These are phyloP conservation scores for Ploceus nigricollis DNA, from an alignment of 2,113 vertebrate genomes.

Conservation along the genomic window DNA sequence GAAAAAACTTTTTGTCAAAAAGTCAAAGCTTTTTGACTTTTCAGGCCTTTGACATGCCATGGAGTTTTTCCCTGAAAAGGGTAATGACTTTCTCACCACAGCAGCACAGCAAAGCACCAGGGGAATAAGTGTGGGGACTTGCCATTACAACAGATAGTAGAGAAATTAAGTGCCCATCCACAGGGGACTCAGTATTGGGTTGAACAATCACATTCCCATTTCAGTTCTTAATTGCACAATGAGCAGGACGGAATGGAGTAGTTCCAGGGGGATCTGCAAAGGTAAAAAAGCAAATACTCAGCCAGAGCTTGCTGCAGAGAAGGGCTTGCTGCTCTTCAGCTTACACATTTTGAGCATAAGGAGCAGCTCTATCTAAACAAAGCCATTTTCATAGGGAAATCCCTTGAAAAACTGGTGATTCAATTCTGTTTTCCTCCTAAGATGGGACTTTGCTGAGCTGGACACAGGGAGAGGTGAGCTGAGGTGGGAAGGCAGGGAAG, in stretches of 20 bases:
- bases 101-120: background rate
- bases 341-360: background rate
- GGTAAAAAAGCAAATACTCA: background rate
- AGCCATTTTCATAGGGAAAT: background rate
- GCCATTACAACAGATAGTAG: background rate
- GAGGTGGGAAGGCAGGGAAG: background rate
- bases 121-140: background rate
- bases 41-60: background rate
- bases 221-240: conserved; percentile 14
- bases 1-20: too few relatives aligned
- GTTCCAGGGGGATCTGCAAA: conserved; percentile 1
- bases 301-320: background rate
- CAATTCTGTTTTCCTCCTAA: background rate
- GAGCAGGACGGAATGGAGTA: background rate
- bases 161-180: background rate
- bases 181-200: background rate
- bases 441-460: background rate
- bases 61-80: background rate
- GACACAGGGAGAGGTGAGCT: background rate
- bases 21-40: conserved; percentile 11
- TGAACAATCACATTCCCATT: background rate
- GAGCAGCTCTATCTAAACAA: background rate
- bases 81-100: background rate
- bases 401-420: background rate
- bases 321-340: background rate